These are phyloP conservation scores for Cydia amplana DNA, from an alignment of 1,140 invertebrate species.

Conservation along the genomic window DNA sequence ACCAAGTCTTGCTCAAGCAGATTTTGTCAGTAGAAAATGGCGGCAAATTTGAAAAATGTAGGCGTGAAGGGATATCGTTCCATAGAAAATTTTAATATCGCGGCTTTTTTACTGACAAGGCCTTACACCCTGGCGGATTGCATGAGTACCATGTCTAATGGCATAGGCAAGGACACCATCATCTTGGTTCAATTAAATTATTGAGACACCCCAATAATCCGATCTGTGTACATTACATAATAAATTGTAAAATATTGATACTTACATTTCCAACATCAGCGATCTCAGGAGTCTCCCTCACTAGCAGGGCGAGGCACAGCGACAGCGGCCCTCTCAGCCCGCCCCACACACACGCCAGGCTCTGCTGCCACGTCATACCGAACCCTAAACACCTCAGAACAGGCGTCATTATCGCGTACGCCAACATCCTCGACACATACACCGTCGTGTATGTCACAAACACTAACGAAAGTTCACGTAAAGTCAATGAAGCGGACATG, in stretches of 20 bases:
- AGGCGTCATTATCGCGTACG: slow-evolving; percentile 64
- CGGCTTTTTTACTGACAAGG: too few relatives aligned
- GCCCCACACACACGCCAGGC: slow-evolving; percentile 70
- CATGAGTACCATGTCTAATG: too few relatives aligned
- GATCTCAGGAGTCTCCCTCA: slow-evolving; percentile 59
- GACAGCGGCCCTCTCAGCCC: slow-evolving; percentile 63
- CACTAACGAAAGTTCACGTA: slow-evolving; percentile 59
- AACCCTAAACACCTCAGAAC: slow-evolving; percentile 62
- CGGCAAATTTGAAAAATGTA: too few relatives aligned
- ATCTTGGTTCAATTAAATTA: too few relatives aligned
- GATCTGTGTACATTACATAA: neutral
- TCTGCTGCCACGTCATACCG: slow-evolving; percentile 68
- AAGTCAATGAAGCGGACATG: slow-evolving; percentile 57
- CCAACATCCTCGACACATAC: slow-evolving; percentile 61
- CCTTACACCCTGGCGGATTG: too few relatives aligned
- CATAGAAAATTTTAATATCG: too few relatives aligned
- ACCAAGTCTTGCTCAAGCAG: too few relatives aligned
- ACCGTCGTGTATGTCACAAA: slow-evolving; percentile 71
- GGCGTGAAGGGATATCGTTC: too few relatives aligned
- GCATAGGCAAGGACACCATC: too few relatives aligned
- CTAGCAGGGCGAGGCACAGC: slow-evolving; percentile 62
- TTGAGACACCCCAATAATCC: too few relatives aligned
- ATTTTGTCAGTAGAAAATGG: too few relatives aligned
- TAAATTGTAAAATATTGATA: slow-evolving; percentile 3
- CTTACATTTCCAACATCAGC: slow-evolving; percentile 61